Evolutionary conservation across 2,113 vertebrate species (phyloP).

Genomic region (Mystacornis crossleyi): DNA sequence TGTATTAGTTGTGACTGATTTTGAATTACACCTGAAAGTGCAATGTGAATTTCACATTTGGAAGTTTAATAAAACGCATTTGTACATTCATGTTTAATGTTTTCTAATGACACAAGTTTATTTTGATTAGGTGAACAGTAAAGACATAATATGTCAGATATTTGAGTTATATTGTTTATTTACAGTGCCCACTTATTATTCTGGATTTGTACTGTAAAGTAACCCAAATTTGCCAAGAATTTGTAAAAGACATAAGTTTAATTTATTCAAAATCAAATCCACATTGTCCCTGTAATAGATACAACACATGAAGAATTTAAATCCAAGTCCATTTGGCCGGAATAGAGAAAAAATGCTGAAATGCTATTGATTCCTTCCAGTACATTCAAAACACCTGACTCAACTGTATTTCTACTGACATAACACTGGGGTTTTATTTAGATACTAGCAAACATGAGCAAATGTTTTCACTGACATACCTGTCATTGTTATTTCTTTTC

Average conservation of each 20-base stretch:
- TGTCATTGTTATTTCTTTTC: not conserved
- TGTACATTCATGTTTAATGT: not conserved
- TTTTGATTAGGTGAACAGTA: not conserved
- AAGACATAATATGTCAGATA: not conserved
- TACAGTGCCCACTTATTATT: not conserved
- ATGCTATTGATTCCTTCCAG: conserved; percentile 73
- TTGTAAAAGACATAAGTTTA: not conserved
- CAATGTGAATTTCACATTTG: not conserved
- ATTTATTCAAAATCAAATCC: not conserved
- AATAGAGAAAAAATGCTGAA: conserved; percentile 70
- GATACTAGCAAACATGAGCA: conserved; percentile 47
- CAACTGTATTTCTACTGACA: conserved; percentile 74
- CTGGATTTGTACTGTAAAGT: not conserved
- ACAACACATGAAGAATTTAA: conserved; percentile 55
- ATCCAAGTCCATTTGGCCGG: conserved; percentile 69
- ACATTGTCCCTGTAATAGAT: conserved; percentile 19
- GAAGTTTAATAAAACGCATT: not conserved
- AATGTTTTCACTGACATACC: not conserved
- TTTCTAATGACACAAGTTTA: not conserved
- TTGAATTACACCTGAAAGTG: not conserved
- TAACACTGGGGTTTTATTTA: conserved; percentile 73
- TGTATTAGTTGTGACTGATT: not conserved
- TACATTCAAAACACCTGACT: conserved; percentile 74
- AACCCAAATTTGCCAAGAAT: not conserved
- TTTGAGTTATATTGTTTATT: not conserved